phyloP scores from a whole-genome alignment of 92 coral and sea anemone species.

The Montipora capitata region DNA sequence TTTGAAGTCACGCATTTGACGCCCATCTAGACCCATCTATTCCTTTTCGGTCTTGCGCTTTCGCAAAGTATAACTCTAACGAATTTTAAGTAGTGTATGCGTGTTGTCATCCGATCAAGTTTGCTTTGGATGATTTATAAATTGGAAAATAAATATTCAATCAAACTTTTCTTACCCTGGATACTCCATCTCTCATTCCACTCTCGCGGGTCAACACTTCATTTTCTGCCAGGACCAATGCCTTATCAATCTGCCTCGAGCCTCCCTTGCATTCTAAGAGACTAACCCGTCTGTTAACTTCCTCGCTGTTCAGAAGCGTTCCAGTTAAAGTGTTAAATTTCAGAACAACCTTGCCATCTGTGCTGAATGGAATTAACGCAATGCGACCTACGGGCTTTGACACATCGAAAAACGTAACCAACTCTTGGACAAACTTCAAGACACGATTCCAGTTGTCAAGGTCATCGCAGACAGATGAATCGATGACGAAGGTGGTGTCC shows the following conservation, averaged over 20 bases:
- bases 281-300: constrained; percentile 71
- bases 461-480: constrained; percentile 85
- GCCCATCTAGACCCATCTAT: no score
- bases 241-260: constrained; percentile 80
- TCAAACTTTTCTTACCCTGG: background rate
- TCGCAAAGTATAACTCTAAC: no score
- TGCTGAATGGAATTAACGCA: constrained; percentile 73
- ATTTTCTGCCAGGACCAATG: constrained; percentile 80
- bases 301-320: constrained; percentile 56
- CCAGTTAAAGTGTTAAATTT: constrained; percentile 82
- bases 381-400: constrained; percentile 74
- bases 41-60: no score
- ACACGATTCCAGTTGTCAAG: constrained; percentile 79
- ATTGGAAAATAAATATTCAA: background rate
- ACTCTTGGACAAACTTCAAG: constrained; percentile 70
- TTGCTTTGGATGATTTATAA: no score
- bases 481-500: constrained; percentile 84
- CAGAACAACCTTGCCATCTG: constrained; percentile 67
- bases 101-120: no score
- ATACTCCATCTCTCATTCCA: constrained; percentile 64
- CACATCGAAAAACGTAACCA: constrained; percentile 73
- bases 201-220: constrained; percentile 78
- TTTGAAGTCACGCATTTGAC: no score
- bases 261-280: constrained; percentile 74
- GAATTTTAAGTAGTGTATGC: no score